Evolutionary conservation across 2,888 invertebrate genomes (phyloP), one percentile per base, ranked within the genome.

Genomic region (Tachina grossa): DNA sequence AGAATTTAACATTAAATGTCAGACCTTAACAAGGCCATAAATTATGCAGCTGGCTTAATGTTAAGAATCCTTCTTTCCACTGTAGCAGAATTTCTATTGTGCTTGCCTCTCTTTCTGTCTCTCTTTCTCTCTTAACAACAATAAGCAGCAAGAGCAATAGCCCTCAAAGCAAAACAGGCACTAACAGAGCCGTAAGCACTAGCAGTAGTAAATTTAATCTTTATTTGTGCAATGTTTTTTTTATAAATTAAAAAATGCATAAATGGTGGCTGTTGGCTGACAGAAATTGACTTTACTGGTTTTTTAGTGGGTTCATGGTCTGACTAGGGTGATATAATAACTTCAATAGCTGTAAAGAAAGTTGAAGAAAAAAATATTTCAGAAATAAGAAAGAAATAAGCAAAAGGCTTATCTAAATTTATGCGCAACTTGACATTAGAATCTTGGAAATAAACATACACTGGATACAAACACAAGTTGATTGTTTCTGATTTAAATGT

Each of bases 21-120:
- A 85, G 79, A 85, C 53, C 74, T 75, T 55, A 79, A 80, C 83
- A 83, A 83, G 76, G 65, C 83, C 79, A 80, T 85, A 85, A 85
- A 83, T 85, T 85, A 83, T 85, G 83, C 85, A 83, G 80, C 71
- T 76, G 22, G 57, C 51, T 72, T 76, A 76, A 53, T 65, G 47
- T 45, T 31, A 71, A 59, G 66, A n/a, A 16, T 45, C 11, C 43
- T 53, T 31, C 31, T 31, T 31, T 66, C 10, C 16, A 45, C 49
- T 39, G 45, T 14, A 31, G 31, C 43, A 41, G 8, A 9, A 51
- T 19, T 39, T 31, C 13, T 6, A 13, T 11, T 6, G n/a, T 16
- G 19, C 43, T 43, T 0, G 19, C 16, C 13, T 41, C 6, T 11
- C 10, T 13, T 9, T 6, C 16, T 16, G 19, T 31, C 51, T 1